Conservation (phyloP, 2,888 invertebrate genomes). For the Ctena decussata region DNA sequence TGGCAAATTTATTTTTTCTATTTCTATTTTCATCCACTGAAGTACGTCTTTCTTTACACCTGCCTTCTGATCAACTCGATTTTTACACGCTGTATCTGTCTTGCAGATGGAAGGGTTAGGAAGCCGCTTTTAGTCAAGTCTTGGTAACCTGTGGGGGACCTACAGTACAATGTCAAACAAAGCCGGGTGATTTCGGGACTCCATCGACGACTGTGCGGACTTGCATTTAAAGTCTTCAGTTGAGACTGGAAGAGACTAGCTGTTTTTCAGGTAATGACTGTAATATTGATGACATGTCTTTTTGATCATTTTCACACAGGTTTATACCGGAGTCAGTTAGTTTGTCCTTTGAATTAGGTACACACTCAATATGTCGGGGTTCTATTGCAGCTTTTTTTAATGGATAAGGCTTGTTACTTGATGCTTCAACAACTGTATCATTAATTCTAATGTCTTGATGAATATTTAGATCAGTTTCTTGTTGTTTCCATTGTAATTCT, state of each 20-base stretch:
- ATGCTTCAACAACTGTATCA: not conserved
- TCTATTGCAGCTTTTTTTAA: not conserved
- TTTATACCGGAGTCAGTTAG: not conserved
- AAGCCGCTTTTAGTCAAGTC: slow-evolving; percentile 1
- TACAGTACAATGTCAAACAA: slow-evolving; percentile 5
- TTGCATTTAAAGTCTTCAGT: not conserved
- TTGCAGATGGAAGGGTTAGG: slow-evolving; percentile 13
- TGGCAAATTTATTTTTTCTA: slow-evolving; percentile 32
- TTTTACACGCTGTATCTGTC: slow-evolving; percentile 20
- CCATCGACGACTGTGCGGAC: not conserved
- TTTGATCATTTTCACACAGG: not conserved
- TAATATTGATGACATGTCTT: slow-evolving; percentile 9
- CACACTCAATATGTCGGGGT: not conserved
- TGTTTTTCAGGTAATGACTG: slow-evolving; percentile 13
- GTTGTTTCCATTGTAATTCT: not conserved
- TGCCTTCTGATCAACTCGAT: slow-evolving; percentile 45
- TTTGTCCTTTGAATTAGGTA: not conserved
- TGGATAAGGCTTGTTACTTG: not conserved
- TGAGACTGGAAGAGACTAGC: not conserved
- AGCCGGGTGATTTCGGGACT: slow-evolving; percentile 10
- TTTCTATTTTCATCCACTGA: slow-evolving; percentile 63
- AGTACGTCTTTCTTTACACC: slow-evolving; percentile 55
- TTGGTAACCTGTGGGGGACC: not conserved
- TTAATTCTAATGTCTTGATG: not conserved
- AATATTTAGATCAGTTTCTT: not conserved